Percentiles rank a stretch among this genome's conserved stretches.
Evolutionary conservation across 2,888 invertebrate genomes (phyloP).

Genomic region (Alitta virens): DNA sequence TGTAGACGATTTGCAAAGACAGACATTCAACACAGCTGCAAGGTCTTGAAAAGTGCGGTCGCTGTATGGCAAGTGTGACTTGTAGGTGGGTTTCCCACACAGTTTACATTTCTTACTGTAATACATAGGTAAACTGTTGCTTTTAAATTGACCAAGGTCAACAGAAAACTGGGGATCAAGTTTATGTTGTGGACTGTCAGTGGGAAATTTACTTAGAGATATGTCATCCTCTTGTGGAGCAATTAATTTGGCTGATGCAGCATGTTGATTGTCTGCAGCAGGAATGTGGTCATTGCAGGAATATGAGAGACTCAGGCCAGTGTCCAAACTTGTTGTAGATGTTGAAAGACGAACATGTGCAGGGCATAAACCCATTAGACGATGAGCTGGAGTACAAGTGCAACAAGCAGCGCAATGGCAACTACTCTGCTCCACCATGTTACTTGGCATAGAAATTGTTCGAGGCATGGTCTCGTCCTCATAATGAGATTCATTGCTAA

Average conservation of each 20-base stretch:
- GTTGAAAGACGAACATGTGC: constrained; percentile 3
- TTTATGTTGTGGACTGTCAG: neutral
- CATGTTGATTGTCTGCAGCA: neutral
- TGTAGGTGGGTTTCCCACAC: constrained; percentile 2
- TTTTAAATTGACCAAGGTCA: constrained; percentile 15
- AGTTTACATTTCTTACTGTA: constrained; percentile 10
- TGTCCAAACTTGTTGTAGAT: constrained; percentile 25
- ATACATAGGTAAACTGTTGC: constrained; percentile 17
- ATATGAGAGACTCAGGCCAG: constrained; percentile 7
- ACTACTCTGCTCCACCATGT: constrained; percentile 7
- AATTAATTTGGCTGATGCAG: neutral
- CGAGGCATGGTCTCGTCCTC: constrained; percentile 1
- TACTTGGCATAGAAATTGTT: constrained; percentile 11
- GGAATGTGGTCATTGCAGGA: neutral
- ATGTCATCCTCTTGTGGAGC: neutral
- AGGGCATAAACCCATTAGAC: constrained; percentile 19
- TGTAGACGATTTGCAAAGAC: constrained; percentile 2
- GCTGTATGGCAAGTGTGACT: constrained; percentile 5
- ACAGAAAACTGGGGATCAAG: constrained; percentile 2
- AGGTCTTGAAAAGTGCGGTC: neutral
- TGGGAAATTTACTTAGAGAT: neutral
- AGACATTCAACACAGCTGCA: neutral
- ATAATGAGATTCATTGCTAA: constrained; percentile 1
- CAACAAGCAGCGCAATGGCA: constrained; percentile 29
- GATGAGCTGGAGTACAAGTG: constrained; percentile 19